Evolutionary conservation across 2,113 vertebrate genomes (phyloP), one percentile per base, ranked within the genome.

Genomic region (Rhineura floridana): DNA sequence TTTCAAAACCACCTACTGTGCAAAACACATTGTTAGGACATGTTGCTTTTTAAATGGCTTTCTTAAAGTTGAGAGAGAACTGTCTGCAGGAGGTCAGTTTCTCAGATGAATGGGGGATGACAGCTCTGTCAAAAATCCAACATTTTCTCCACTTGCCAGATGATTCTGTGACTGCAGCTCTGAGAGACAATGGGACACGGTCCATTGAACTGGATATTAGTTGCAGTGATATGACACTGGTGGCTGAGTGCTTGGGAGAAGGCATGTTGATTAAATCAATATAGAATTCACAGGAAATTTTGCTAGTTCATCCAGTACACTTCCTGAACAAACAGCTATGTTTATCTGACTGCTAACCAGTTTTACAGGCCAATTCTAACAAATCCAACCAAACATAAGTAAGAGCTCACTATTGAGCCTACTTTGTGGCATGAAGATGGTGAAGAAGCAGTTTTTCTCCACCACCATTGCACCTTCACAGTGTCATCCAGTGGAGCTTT

Each of bases 1-100:
- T 86, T 86, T 77, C 73, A 59, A 86, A 81, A 63, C 23, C 17
- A 23, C 46, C 85, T 30, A 55, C 62, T 84, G 55, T 85, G 33
- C 15, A 75, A 63, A 67, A 44, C 59, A 30, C 4, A 42, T 28
- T 10, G 9, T 42, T 81, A 62, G 80, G 39, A 81, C 19, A 63
- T 63, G 80, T 25, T 63, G 59, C 12, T 44, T 81, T 62, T 82
- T 82, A 11, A 82, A 65, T 81, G 15, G 25, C 3, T 28, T 65
- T 28, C 59, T 25, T 46, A 30, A 28, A 3, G 25, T 44, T 82
- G 59, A 42, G 36, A 82, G 12, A 46, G 25, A 62, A 46, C 39
- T 30, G 36, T 42, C 25, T 63, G 10, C 39, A 81, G 59, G 39
- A 82, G 36, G 28, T 19, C 39, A 81, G 1, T 82, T 65, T 28